phyloP scores from a whole-genome alignment of 2,888 invertebrate genomes.

The Halictus quadricinctus region DNA sequence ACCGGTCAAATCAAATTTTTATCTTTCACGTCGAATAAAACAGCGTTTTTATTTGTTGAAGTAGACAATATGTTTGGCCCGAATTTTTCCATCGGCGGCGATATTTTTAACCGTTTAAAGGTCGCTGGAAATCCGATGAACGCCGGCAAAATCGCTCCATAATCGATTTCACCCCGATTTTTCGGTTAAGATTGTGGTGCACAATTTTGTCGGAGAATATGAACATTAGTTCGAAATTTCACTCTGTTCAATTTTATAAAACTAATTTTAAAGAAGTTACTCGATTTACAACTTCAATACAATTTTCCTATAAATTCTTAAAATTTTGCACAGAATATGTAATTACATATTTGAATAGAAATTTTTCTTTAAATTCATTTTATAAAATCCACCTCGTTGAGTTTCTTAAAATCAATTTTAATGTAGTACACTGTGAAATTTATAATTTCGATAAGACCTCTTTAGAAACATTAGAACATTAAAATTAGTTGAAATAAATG shows the following conservation, averaged over 20 bases:
- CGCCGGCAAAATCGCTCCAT: background rate
- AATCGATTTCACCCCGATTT: background rate
- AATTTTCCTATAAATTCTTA: background rate
- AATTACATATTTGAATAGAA: background rate
- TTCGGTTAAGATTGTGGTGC: background rate
- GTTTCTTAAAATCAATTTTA: background rate
- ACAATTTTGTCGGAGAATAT: background rate
- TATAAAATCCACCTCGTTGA: background rate
- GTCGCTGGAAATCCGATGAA: background rate
- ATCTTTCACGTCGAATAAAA: background rate
- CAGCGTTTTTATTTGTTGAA: background rate
- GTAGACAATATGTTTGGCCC: background rate
- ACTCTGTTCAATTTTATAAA: background rate
- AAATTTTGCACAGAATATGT: background rate
- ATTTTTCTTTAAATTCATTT: background rate
- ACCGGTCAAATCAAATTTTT: slow-evolving; percentile 1
- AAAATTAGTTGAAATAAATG: no score
- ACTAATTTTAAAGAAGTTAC: background rate
- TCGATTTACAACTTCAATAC: background rate
- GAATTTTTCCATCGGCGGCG: background rate
- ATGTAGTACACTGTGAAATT: background rate
- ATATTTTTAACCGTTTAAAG: slow-evolving; percentile 2
- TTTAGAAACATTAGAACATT: no score
- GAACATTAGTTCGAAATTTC: background rate
- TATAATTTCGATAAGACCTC: background rate